phyloP scores from a whole-genome alignment of 37 sponge, comb jelly and placozoan genomes.

The Chondrosia reniformis region DNA sequence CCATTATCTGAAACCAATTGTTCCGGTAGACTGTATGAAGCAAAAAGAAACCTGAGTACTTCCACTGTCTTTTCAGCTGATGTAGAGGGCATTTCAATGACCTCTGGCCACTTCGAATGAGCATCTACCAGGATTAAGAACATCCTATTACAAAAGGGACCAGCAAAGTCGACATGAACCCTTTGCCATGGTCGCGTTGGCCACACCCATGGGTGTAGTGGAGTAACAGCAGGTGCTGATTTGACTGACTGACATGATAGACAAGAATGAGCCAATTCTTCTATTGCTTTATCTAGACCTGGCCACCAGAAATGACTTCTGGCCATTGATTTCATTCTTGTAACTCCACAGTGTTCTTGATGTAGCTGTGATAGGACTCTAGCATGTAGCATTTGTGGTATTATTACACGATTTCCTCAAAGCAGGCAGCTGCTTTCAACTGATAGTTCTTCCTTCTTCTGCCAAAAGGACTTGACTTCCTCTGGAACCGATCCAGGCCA shows the following conservation, averaged over 20 bases:
- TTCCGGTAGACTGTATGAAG: constrained; percentile 13
- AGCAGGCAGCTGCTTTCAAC: constrained; percentile 36
- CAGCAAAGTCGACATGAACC: constrained; percentile 24
- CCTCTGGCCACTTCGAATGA: constrained; percentile 21
- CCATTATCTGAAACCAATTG: constrained; percentile 45
- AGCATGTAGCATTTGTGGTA: constrained; percentile 8
- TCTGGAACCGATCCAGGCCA: constrained; percentile 20
- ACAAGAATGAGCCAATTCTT: background rate
- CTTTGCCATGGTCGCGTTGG: background rate
- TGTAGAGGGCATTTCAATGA: background rate
- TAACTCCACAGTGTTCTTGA: constrained; percentile 7
- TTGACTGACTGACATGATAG: background rate
- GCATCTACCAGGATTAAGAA: constrained; percentile 17
- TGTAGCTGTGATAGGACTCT: constrained; percentile 4
- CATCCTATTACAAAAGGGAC: background rate
- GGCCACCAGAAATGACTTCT: constrained; percentile 39
- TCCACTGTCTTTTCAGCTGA: background rate
- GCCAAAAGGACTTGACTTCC: constrained; percentile 9
- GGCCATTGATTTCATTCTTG: constrained; percentile 29
- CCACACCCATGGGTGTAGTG: constrained; percentile 12
- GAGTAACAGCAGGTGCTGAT: background rate
- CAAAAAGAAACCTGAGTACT: constrained; percentile 2
- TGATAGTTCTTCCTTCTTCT: constrained; percentile 16
- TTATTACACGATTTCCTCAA: constrained; percentile 39
- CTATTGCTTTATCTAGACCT: constrained; percentile 12